Conservation (phyloP, 2,113 vertebrate species). For the Tringa solitaria region DNA sequence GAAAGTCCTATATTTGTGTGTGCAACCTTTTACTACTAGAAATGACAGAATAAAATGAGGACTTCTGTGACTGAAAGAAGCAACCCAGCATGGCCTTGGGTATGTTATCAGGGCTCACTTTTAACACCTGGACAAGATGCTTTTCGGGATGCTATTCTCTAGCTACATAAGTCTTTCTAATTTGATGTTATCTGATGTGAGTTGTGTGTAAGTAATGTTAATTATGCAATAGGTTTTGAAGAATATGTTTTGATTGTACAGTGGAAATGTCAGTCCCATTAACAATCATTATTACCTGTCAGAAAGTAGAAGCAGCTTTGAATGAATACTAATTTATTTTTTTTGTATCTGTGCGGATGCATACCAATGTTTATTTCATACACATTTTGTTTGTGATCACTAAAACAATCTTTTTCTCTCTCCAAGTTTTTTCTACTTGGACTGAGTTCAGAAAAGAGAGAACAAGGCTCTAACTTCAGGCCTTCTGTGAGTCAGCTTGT, state of each 20-base stretch:
- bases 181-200: slow-evolving; percentile 55
- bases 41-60: not conserved
- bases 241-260: slow-evolving; percentile 58
- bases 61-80: not conserved
- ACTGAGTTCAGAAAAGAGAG: not conserved
- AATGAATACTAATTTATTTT: slow-evolving; percentile 49
- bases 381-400: not conserved
- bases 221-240: slow-evolving; percentile 64
- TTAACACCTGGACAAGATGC: not conserved
- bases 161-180: slow-evolving; percentile 43
- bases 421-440: not conserved
- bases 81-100: not conserved
- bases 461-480: not conserved
- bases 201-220: slow-evolving; percentile 64
- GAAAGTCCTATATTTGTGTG: rapidly evolving
- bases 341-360: not conserved
- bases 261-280: slow-evolving; percentile 76
- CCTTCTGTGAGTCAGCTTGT: not conserved
- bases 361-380: slow-evolving; percentile 37
- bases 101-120: not conserved
- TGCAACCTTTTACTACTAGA: not conserved
- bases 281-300: slow-evolving; percentile 69
- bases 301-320: slow-evolving; percentile 33
- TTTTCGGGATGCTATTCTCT: slow-evolving; percentile 11
- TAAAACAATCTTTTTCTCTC: not conserved